Percentiles rank a stretch among this genome's conserved stretches.
Conservation (phyloP, 2,113 vertebrate genomes). For the Brachyhypopomus gauderio region DNA sequence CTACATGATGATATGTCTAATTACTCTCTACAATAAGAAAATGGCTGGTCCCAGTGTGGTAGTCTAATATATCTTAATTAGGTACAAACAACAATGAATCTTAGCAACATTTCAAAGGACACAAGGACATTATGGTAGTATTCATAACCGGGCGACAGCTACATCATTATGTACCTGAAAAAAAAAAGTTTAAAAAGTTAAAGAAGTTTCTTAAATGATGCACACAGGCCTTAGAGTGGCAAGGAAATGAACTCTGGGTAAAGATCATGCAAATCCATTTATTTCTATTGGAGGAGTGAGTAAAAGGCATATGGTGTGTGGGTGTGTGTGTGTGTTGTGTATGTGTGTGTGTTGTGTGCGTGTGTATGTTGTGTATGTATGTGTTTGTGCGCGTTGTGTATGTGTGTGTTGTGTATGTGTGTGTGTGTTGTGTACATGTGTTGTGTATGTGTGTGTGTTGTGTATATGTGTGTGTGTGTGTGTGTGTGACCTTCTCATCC, state of each 20-base stretch:
- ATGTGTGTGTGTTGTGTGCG: no score
- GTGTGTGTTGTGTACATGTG: no score
- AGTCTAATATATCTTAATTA: slow-evolving; percentile 47
- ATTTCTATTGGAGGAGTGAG: slow-evolving; percentile 59
- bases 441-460: no score
- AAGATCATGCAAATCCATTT: slow-evolving; percentile 70
- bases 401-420: no score
- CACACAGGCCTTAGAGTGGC: slow-evolving; percentile 62
- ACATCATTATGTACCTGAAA: slow-evolving; percentile 16
- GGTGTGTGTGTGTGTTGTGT: no score
- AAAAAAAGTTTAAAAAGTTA: slow-evolving; percentile 22
- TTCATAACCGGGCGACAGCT: no score
- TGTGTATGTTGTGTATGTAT: no score
- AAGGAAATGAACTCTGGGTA: slow-evolving; percentile 36
- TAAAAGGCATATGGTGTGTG: slow-evolving; percentile 49
- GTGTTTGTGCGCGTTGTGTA: slow-evolving; percentile 44
- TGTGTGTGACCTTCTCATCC: slow-evolving; percentile 41
- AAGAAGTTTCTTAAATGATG: slow-evolving; percentile 40
- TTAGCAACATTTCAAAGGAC: no score
- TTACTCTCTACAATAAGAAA: slow-evolving; percentile 18
- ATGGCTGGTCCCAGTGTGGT: background rate
- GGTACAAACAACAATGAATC: slow-evolving; percentile 12
- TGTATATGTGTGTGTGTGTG: slow-evolving; percentile 41
- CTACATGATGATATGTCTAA: slow-evolving; percentile 27
- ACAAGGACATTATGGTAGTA: no score